Conservation (phyloP, 2,797 vertebrate genomes). For the Muscicapa striata region DNA sequence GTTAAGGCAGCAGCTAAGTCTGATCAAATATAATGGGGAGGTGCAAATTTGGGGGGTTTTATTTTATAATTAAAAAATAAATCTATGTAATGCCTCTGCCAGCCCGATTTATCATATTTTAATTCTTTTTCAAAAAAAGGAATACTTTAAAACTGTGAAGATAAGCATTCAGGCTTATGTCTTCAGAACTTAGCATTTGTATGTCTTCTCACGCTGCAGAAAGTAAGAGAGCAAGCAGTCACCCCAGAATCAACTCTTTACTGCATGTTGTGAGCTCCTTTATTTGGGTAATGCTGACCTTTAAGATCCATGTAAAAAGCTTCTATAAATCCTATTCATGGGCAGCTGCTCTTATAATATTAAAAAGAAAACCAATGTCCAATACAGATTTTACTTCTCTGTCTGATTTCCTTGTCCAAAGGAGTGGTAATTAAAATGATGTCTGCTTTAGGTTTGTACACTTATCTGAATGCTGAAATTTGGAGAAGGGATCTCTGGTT, state of each 20-base stretch:
- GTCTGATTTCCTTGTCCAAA: background rate
- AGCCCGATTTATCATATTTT: background rate
- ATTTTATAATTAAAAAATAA: background rate
- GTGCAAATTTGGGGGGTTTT: rapidly evolving
- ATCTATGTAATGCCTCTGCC: background rate
- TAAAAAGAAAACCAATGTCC: background rate
- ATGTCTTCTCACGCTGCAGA: background rate
- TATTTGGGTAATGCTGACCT: background rate
- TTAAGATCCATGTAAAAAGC: background rate
- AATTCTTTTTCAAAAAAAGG: background rate
- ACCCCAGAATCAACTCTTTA: background rate
- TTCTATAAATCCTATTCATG: background rate
- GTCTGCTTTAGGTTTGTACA: background rate
- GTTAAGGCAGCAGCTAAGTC: background rate
- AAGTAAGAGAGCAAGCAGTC: background rate
- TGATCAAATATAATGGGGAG: background rate
- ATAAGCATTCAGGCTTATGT: background rate
- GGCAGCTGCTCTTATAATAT: background rate
- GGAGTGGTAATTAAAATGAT: background rate
- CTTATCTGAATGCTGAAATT: background rate
- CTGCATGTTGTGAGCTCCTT: background rate
- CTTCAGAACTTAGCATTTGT: background rate
- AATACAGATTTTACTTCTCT: background rate
- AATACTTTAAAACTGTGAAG: background rate
- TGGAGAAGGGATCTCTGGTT: background rate